Conservation (phyloP, 2,113 vertebrate species). For the Psammodynastes pulverulentus region DNA sequence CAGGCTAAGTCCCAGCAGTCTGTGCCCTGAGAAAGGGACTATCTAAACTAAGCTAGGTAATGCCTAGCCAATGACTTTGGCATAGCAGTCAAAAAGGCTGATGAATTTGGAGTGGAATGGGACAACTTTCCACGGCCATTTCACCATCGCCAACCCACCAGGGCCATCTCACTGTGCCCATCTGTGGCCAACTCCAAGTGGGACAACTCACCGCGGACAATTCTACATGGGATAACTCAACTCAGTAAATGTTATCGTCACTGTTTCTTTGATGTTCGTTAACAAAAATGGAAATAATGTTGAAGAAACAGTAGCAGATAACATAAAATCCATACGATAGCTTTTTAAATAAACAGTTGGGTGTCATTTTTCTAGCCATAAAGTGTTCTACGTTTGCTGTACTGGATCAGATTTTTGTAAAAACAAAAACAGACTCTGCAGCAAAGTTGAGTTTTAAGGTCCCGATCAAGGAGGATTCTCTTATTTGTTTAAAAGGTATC, state of each 20-base stretch:
- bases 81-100: not conserved
- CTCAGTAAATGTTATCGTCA: too few species aligned
- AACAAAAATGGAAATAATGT: too few species aligned
- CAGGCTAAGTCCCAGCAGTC: not conserved
- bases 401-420: slow-evolving; percentile 57
- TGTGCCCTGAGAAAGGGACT: not conserved
- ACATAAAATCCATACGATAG: too few species aligned
- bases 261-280: too few species aligned
- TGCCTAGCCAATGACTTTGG: not conserved
- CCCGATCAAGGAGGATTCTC: slow-evolving; percentile 17
- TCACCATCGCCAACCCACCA: not conserved
- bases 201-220: too few species aligned
- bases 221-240: too few species aligned
- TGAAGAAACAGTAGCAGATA: too few species aligned
- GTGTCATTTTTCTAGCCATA: not conserved
- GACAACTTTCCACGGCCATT: not conserved
- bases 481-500: not conserved
- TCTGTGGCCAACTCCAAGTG: too few species aligned
- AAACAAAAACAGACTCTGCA: slow-evolving; percentile 67
- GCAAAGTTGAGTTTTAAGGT: slow-evolving; percentile 56
- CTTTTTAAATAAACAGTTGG: not conserved
- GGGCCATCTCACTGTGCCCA: not conserved
- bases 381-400: not conserved
- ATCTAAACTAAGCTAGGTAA: not conserved
- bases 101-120: not conserved